A percentile compares a stretch with the other conserved stretches of the same genome.
phyloP scores from a whole-genome alignment of 2,113 vertebrate genomes.

The Caracal caracal region DNA sequence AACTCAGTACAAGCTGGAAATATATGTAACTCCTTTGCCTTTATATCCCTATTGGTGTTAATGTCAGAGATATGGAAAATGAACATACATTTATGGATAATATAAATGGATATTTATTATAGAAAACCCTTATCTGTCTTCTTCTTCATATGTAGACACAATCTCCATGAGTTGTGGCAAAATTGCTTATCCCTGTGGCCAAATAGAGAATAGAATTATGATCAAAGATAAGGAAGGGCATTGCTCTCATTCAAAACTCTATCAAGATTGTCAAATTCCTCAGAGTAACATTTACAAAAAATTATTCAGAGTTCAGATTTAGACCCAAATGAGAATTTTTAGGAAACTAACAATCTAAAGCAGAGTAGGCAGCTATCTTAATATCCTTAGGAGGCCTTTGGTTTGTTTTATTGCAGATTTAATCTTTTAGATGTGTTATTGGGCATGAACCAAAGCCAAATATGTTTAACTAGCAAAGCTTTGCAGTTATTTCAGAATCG shows the following conservation, averaged over 20 bases:
- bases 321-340: constrained; percentile 44
- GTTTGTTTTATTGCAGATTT: constrained; percentile 66
- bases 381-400: neutral
- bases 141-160: neutral
- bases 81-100: neutral
- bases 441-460: constrained; percentile 62
- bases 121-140: neutral
- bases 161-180: neutral
- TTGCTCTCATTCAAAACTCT: neutral
- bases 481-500: constrained; percentile 51
- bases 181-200: neutral
- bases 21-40: neutral
- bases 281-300: neutral
- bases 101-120: neutral
- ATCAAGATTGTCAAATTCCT: neutral
- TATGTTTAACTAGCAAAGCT: constrained; percentile 27
- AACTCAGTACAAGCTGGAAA: neutral
- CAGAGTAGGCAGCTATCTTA: neutral
- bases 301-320: neutral
- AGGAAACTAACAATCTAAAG: neutral
- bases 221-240: neutral
- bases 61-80: neutral
- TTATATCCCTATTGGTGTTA: neutral
- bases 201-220: constrained; percentile 24
- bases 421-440: constrained; percentile 54